Evolutionary conservation across 2,797 vertebrate species (phyloP).

Genomic region (Salarias fasciatus): DNA sequence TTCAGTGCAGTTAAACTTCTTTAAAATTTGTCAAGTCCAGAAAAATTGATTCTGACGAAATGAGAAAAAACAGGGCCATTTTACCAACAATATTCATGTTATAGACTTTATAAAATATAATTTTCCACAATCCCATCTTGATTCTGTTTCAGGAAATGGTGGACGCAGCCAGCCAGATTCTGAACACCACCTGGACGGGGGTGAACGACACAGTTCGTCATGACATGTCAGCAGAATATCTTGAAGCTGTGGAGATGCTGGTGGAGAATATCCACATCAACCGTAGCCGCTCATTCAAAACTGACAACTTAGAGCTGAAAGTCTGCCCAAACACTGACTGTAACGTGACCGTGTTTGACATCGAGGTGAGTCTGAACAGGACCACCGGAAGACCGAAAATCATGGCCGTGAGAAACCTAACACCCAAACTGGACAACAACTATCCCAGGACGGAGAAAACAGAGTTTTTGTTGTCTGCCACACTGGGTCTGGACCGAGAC

Average conservation of each 20-base stretch:
- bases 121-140: too few relatives aligned
- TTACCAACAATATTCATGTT: too few relatives aligned
- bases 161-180: conserved; percentile 74
- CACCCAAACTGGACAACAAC: conserved; percentile 54
- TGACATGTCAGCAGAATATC: conserved; percentile 61
- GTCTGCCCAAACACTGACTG: conserved; percentile 59
- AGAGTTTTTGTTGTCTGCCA: conserved; percentile 69
- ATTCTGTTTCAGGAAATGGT: conserved; percentile 70
- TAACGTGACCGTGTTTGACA: conserved; percentile 44
- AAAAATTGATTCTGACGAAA: too few relatives aligned
- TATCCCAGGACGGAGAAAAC: fast-evolving
- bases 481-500: conserved; percentile 28
- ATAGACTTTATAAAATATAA: too few relatives aligned
- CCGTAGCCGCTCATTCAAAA: neutral
- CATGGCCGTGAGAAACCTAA: conserved; percentile 74
- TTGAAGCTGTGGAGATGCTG: conserved; percentile 76
- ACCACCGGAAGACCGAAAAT: conserved; percentile 61
- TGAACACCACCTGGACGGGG: conserved; percentile 57
- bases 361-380: conserved; percentile 53
- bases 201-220: neutral
- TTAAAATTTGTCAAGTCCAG: too few relatives aligned
- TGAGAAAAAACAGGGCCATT: too few relatives aligned
- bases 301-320: conserved; percentile 71
- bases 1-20: too few relatives aligned
- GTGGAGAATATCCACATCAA: conserved; percentile 69